phyloP scores from a whole-genome alignment of 2,797 vertebrate species.

The Tolypeutes matacus region DNA sequence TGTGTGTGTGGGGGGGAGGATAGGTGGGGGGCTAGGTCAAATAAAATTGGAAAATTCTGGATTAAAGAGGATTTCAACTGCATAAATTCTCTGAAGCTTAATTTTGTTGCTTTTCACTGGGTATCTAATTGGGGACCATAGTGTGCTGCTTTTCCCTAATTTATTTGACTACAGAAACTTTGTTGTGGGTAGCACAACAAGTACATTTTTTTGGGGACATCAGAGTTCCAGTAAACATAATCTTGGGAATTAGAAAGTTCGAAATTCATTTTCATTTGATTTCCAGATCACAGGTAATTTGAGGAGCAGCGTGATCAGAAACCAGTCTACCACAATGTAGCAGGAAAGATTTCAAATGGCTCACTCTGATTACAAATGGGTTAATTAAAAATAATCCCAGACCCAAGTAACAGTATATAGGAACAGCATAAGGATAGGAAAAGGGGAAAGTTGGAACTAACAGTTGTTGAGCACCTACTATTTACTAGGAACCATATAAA shows the following conservation, averaged over 20 bases:
- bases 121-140: neutral
- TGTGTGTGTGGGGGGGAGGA: neutral
- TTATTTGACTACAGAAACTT: neutral
- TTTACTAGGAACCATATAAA: neutral
- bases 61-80: neutral
- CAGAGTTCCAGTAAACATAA: neutral
- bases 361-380: neutral
- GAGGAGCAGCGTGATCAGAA: neutral
- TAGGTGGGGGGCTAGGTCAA: neutral
- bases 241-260: neutral
- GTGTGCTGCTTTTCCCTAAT: neutral
- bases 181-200: neutral
- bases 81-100: neutral
- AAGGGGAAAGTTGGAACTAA: neutral
- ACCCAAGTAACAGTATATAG: neutral
- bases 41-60: neutral
- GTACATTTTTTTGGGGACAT: neutral
- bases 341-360: neutral
- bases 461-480: neutral
- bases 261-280: neutral
- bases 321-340: neutral
- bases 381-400: constrained; percentile 17
- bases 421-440: neutral
- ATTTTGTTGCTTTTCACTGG: neutral
- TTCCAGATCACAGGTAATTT: neutral